Base-by-base conservation (phyloP, 2,113 vertebrate genomes). In the Psophia crepitans region DNA sequence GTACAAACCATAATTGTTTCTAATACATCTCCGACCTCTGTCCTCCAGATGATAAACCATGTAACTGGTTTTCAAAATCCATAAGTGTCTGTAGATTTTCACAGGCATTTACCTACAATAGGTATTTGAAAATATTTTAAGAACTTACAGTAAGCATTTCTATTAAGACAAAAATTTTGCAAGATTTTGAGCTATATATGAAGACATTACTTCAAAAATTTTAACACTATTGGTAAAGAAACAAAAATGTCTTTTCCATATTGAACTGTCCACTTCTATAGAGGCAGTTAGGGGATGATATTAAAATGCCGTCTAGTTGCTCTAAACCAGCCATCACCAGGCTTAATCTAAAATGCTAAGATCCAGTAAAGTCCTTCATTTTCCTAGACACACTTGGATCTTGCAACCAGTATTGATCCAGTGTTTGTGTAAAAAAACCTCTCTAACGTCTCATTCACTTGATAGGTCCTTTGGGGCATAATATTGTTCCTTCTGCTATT, bases 401-500 rank as follows among this genome's bases (percentile, higher is more conserved):
- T 77, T 44, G 37, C 66, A 94, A 94, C 46, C 54, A 84, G 28
- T 73, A 93, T 41, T 37, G 86, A 97, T 84, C 84, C 86, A 65
- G 63, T 84, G 71, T 86, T 94, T 96, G 93, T 76, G 70, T 87
- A 91, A 87, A 88, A 88, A 95, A 92, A 57, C 24, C 74, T 87
- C 84, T 85, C 74, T 10, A 95, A 68, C 65, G 77, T 89, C 95
- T 83, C 84, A 89, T 96, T 93, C 93, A 87, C 54, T 95, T 87
- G 70, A 97, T 94, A 87, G 89, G 89, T 73, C 95, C 89, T 97
- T 26, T 77, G 96, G 81, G 92, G 63, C 37, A 49, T 6, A 91
- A 94, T 95, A 96, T 93, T 97, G 93, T 89, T 97, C 70, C 90
- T 97, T 83, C 93, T 87, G 70, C 84, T 95, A 83, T 65, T 89